Conservation (phyloP, 2,888 invertebrate genomes). For the Aleiodes leptofemur region DNA sequence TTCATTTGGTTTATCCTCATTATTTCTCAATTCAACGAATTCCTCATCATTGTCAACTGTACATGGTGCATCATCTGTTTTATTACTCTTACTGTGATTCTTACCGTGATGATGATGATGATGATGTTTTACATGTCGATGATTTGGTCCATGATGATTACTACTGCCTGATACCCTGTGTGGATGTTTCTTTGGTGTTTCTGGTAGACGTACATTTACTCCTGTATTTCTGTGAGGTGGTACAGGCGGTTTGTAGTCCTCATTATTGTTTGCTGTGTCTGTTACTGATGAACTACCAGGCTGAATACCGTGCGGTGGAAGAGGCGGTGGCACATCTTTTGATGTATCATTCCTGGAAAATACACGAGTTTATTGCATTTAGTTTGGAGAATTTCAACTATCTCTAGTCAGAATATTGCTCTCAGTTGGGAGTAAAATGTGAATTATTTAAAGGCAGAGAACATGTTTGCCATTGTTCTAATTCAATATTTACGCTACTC, state of each 20-base stretch:
- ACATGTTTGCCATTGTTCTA: no score
- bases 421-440: no score
- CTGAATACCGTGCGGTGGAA: constrained; percentile 77
- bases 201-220: constrained; percentile 76
- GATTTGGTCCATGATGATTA: constrained; percentile 49
- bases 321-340: constrained; percentile 74
- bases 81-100: constrained; percentile 51
- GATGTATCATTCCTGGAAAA: constrained; percentile 70
- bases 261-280: constrained; percentile 61
- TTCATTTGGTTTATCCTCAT: constrained; percentile 64
- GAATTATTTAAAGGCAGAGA: no score
- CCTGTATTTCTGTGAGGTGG: constrained; percentile 89
- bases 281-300: constrained; percentile 61
- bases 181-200: constrained; percentile 73
- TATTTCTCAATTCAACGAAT: constrained; percentile 69
- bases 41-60: constrained; percentile 61
- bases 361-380: constrained; percentile 49
- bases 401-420: no score
- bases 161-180: constrained; percentile 72
- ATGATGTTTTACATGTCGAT: constrained; percentile 56
- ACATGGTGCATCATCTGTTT: constrained; percentile 56
- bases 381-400: neutral
- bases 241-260: constrained; percentile 88
- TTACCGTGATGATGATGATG: constrained; percentile 55
- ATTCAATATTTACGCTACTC: no score